Conservation (phyloP, 2,113 vertebrate genomes). For the Sylvia atricapilla region DNA sequence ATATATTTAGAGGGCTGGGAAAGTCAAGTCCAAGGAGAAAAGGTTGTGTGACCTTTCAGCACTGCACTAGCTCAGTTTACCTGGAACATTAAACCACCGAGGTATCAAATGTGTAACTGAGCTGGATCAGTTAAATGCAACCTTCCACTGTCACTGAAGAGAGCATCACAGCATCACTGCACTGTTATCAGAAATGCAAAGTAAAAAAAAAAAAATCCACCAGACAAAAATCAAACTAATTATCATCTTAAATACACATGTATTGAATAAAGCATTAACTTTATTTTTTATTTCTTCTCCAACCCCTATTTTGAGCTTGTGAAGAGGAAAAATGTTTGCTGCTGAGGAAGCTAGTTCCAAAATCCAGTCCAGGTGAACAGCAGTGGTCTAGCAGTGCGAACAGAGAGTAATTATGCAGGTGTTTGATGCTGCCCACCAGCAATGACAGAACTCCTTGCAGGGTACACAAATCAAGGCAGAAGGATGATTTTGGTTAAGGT, state of each 20-base stretch:
- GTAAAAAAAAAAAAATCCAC: neutral
- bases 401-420: too few species aligned
- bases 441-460: neutral
- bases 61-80: neutral
- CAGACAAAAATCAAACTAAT: neutral
- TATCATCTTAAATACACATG: neutral
- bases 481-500: neutral
- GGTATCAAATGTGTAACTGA: neutral
- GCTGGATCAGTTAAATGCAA: neutral
- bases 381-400: too few species aligned
- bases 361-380: neutral
- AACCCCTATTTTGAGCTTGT: neutral
- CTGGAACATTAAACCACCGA: neutral
- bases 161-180: neutral
- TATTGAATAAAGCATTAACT: neutral
- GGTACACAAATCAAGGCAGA: neutral
- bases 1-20: neutral
- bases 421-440: rapidly evolving
- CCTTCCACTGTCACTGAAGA: neutral
- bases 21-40: neutral
- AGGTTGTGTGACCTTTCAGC: neutral
- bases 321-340: neutral
- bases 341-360: neutral
- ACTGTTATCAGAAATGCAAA: neutral
- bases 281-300: neutral